Base-by-base conservation (phyloP, 2,888 invertebrate genomes). In the Neocrepidodera transversa region DNA sequence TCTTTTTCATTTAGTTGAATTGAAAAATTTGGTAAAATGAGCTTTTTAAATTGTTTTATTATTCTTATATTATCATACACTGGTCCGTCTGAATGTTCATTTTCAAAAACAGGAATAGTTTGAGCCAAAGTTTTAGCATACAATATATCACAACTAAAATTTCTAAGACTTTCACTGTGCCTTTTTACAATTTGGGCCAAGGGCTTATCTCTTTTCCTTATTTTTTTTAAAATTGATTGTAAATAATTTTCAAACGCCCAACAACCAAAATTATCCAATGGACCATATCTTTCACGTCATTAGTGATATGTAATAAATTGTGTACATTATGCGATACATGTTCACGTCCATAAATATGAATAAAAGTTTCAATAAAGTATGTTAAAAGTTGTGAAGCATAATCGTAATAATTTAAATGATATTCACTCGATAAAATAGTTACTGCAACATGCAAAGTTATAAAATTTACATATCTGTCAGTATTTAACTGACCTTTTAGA, bases 391-490 rank as follows among this genome's bases (percentile, higher is more conserved):
- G 2, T 13, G 26, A 7, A 10, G 47, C 47, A 47, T 47, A 47
- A 7, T 47, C 10, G 10, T 8, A 7, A 17, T 47, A n/a, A n/a
- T n/a, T 10, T 30, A 14, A 28, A 14, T 16, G 13, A 7, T 47
- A 8, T 17, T 14, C 13, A 47, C 8, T 18, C 13, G 47, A 30
- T 16, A 47, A 16, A 30, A 47, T 47, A n/a, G n/a, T 28, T 8
- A 47, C 11, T 2, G 16, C 28, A 16, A 47, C 32, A 47, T 47
- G 47, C 4, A 47, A 10, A 3, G 30, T 17, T 16, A 47, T 3
- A 47, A 47, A 47, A 30, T 47, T 47, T 3, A 47, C 8, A 16
- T 47, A 47, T 47, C 6, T 16, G n/a, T 47, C 47, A n/a, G n/a
- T n/a, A n/a, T n/a, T n/a, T n/a, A n/a, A n/a, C n/a, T n/a, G n/a